Conservation (phyloP, 2,888 invertebrate genomes). For the Eupelmus urozonus region DNA sequence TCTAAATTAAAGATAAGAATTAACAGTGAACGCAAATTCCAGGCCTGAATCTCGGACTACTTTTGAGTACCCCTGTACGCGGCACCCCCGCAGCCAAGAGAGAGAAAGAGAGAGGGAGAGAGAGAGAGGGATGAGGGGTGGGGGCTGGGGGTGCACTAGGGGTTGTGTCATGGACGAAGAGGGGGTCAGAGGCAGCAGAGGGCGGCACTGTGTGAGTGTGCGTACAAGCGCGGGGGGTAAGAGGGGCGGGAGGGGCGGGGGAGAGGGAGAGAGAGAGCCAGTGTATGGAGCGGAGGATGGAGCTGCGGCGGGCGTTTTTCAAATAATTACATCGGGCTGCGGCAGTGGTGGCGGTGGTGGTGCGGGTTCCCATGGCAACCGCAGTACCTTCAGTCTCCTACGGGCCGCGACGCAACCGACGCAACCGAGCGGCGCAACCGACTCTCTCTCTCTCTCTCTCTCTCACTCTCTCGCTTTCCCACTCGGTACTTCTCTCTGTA, state of each 20-base stretch:
- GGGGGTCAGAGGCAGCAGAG: not conserved
- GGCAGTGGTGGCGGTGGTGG: conserved; percentile 68
- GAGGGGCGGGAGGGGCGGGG: conserved; percentile 59
- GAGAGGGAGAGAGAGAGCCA: conserved; percentile 69
- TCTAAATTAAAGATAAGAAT: not conserved
- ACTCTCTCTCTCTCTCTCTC: conserved; percentile 38
- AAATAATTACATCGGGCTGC: conserved; percentile 78
- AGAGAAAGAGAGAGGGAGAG: conserved; percentile 67
- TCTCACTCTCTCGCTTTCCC: not conserved
- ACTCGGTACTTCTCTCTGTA: not conserved
- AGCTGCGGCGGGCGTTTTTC: conserved; percentile 76
- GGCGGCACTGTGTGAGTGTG: not conserved
- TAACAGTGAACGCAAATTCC: not conserved
- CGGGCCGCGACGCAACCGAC: conserved; percentile 65
- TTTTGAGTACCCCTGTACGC: conserved; percentile 55
- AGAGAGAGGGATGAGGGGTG: conserved; percentile 63
- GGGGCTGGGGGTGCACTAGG: too few relatives aligned
- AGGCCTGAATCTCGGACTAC: conserved; percentile 13
- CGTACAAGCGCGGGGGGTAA: conserved; percentile 56
- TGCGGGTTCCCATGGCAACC: conserved; percentile 77
- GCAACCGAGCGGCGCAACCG: conserved; percentile 67
- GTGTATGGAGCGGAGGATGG: conserved; percentile 67
- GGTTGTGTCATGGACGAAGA: not conserved
- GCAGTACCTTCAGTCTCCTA: conserved; percentile 72
- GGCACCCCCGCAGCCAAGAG: conserved; percentile 65